Evolutionary conservation across 2,888 invertebrate genomes (phyloP).

Genomic region (Heliconius charithonia): DNA sequence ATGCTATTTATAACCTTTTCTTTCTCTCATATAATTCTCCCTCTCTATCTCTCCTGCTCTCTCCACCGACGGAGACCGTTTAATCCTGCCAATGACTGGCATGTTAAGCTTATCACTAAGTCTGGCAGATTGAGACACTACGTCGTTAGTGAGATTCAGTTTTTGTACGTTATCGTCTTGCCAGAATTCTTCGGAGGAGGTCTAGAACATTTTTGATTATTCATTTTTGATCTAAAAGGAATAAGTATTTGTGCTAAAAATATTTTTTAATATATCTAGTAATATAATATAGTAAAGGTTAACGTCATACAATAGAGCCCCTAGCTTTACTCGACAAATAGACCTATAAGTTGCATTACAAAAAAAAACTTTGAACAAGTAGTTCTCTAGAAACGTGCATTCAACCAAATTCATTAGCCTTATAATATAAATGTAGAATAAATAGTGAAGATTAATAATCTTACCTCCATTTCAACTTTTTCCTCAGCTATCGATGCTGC

Average conservation of each 20-base stretch:
- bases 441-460: not conserved
- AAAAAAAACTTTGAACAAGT: too few species aligned
- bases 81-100: constrained; percentile 62
- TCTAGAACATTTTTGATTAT: constrained; percentile 50
- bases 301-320: too few species aligned
- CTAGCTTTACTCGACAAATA: too few species aligned
- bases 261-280: too few species aligned
- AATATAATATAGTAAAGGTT: too few species aligned
- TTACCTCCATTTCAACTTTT: constrained; percentile 30
- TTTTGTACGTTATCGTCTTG: constrained; percentile 55
- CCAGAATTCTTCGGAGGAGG: constrained; percentile 66
- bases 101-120: constrained; percentile 59
- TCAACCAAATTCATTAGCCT: too few species aligned
- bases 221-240: too few species aligned
- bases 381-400: too few species aligned
- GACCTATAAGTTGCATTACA: too few species aligned
- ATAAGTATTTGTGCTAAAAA: too few species aligned
- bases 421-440: not conserved
- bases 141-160: constrained; percentile 61
- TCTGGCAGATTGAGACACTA: constrained; percentile 54
- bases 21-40: constrained; percentile 67
- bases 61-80: constrained; percentile 68
- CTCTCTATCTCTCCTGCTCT: constrained; percentile 67
- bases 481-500: constrained; percentile 32
- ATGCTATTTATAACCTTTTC: constrained; percentile 61